A percentile compares a stretch with the other conserved stretches of the same genome.
These are phyloP conservation scores for Zaprionus davidi DNA, from an alignment of 1,140 invertebrate genomes.

Conservation along the genomic window DNA sequence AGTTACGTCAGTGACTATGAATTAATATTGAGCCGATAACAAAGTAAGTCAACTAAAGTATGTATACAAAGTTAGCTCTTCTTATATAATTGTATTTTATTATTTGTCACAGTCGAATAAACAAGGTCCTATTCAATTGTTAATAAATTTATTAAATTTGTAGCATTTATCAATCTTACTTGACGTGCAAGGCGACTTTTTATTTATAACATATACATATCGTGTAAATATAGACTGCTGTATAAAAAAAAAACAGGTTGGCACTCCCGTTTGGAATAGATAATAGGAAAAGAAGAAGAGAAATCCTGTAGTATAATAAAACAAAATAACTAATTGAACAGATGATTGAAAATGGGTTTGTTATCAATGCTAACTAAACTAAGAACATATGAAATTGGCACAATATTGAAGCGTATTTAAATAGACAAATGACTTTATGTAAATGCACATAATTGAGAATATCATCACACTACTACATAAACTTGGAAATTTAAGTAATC, in stretches of 20 bases:
- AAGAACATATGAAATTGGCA: background rate
- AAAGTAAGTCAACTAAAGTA: too few species aligned
- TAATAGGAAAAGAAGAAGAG: background rate
- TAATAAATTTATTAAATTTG: background rate
- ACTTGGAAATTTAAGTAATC: background rate
- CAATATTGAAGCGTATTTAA: background rate
- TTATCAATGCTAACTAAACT: background rate
- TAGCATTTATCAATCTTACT: background rate
- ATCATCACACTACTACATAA: background rate
- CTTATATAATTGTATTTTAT: too few species aligned
- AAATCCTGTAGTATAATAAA: background rate
- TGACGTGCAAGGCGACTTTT: background rate
- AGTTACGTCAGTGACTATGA: too few species aligned
- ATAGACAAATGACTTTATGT: background rate
- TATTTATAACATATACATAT: background rate
- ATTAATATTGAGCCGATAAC: too few species aligned
- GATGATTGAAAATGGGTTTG: background rate
- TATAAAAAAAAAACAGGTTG: background rate
- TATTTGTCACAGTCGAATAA: too few species aligned
- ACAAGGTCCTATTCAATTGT: too few species aligned
- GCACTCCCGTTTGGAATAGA: background rate
- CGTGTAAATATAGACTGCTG: background rate
- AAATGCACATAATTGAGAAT: background rate
- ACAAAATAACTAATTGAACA: background rate
- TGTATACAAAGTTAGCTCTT: too few species aligned